Conservation (phyloP, 1,140 invertebrate species). For the Chironomus tepperi region DNA sequence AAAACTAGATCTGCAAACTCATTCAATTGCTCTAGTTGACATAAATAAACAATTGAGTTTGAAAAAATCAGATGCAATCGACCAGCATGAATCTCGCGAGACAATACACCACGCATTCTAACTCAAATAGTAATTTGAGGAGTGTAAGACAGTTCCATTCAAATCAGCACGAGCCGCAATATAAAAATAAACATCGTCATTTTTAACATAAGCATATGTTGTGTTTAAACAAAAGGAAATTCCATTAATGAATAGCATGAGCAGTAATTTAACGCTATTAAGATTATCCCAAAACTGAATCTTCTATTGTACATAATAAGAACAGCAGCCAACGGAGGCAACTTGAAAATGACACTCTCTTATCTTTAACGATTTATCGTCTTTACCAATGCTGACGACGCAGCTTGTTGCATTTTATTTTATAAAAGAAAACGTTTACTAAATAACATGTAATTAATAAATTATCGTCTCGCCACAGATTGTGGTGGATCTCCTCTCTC, state of each 20-base stretch:
- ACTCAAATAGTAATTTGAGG: background rate
- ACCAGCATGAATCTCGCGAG: no score
- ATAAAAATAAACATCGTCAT: background rate
- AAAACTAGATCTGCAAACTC: no score
- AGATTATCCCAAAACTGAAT: background rate
- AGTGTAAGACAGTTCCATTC: slow-evolving; percentile 7
- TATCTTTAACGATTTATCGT: background rate
- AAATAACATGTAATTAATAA: slow-evolving; percentile 19
- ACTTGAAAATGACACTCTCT: background rate
- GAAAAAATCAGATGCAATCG: no score
- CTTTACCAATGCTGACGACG: no score
- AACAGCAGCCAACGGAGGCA: background rate
- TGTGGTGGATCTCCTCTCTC: background rate
- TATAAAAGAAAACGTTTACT: background rate
- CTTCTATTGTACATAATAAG: background rate
- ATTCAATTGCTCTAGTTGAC: no score
- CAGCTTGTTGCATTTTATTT: no score
- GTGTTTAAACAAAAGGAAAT: background rate
- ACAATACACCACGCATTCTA: no score
- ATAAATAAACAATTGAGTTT: no score
- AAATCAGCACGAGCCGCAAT: slow-evolving; percentile 1
- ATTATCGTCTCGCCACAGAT: background rate
- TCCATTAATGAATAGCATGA: background rate
- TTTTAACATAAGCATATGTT: background rate
- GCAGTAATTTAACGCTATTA: background rate